Conservation (phyloP, 35 echinoderm and acorn worm genomes). For the Eucidaris tribuloides region DNA sequence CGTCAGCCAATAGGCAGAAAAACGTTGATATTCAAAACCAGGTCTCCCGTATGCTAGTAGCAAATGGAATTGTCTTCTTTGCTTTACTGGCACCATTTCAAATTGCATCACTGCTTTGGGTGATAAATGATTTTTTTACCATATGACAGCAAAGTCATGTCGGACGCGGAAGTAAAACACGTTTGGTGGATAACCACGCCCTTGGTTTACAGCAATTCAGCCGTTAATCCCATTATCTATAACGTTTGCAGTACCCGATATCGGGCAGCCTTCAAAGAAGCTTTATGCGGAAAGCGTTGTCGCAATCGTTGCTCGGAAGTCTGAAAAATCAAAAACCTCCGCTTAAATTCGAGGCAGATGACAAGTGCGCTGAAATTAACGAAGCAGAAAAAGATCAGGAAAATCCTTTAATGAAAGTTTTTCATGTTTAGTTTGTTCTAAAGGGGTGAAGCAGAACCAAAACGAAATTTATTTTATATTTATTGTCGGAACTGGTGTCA, state of each 20-base stretch:
- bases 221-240: slow-evolving; percentile 93
- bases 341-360: too few relatives aligned
- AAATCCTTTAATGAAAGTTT: too few relatives aligned
- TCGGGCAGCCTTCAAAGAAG: slow-evolving; percentile 62
- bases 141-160: background rate
- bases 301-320: background rate
- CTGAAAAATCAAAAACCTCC: too few relatives aligned
- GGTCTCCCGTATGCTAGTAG: slow-evolving; percentile 72
- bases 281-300: slow-evolving; percentile 29
- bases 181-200: slow-evolving; percentile 3
- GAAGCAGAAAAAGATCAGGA: too few relatives aligned
- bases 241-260: slow-evolving; percentile 74
- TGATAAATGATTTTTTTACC: background rate
- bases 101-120: slow-evolving; percentile 24
- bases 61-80: slow-evolving; percentile 79
- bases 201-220: slow-evolving; percentile 69
- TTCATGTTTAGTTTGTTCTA: too few relatives aligned
- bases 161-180: background rate
- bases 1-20: slow-evolving; percentile 29
- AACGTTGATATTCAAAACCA: slow-evolving; percentile 67
- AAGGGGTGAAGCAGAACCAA: too few relatives aligned
- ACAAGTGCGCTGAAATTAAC: too few relatives aligned
- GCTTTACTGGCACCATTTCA: slow-evolving; percentile 62
- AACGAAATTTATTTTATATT: too few relatives aligned
- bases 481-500: too few relatives aligned